Evolutionary conservation across 2,888 invertebrate species (phyloP).

Genomic region (Thera britannica): DNA sequence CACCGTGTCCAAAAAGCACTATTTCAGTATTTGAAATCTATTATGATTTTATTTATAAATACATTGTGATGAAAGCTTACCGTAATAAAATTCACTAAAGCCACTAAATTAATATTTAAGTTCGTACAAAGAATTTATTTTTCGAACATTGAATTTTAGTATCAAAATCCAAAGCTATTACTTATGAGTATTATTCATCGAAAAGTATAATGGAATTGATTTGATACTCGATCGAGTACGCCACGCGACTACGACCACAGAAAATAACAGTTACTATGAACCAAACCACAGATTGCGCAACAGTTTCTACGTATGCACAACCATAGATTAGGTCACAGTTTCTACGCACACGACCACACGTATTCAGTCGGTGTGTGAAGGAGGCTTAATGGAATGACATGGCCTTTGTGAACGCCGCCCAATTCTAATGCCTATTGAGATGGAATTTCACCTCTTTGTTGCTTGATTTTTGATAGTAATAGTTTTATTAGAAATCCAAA

Average conservation of each 20-base stretch:
- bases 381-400: conserved; percentile 84
- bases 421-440: conserved; percentile 85
- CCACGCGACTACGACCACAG: conserved; percentile 76
- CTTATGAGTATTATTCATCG: conserved; percentile 53
- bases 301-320: conserved; percentile 46
- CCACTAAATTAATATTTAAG: conserved; percentile 25
- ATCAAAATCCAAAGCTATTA: conserved; percentile 42
- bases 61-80: conserved; percentile 18
- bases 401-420: conserved; percentile 83
- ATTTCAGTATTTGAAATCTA: conserved; percentile 8
- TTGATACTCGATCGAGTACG: conserved; percentile 74
- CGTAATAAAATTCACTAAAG: conserved; percentile 16
- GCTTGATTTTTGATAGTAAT: conserved; percentile 83
- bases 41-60: conserved; percentile 16
- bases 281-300: neutral
- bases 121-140: conserved; percentile 25
- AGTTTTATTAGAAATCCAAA: conserved; percentile 82
- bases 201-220: conserved; percentile 77
- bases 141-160: conserved; percentile 29
- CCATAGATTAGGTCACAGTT: conserved; percentile 43
- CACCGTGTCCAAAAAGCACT: conserved; percentile 8
- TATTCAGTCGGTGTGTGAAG: conserved; percentile 66
- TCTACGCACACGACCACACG: conserved; percentile 57
- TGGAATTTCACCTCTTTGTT: conserved; percentile 84
- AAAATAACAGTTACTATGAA: conserved; percentile 12